phyloP scores from a whole-genome alignment of 2,113 vertebrate genomes.

The Melanocharis versteri region DNA sequence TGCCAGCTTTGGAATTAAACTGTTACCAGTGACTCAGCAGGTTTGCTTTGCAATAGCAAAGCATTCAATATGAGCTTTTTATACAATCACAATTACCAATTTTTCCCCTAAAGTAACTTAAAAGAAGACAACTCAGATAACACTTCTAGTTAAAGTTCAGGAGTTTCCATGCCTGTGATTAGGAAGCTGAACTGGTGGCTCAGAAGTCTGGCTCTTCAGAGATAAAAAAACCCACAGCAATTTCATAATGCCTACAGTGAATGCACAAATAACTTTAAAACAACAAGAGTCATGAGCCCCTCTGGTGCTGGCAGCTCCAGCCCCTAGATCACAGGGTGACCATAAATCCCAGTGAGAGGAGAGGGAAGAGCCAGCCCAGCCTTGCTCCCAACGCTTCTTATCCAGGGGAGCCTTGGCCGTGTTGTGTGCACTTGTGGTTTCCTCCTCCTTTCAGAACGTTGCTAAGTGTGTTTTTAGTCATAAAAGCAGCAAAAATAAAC shows the following conservation, averaged over 20 bases:
- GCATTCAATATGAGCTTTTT: background rate
- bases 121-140: background rate
- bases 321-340: background rate
- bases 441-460: background rate
- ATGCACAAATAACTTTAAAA: constrained; percentile 7
- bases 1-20: background rate
- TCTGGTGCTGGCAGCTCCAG: background rate
- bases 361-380: background rate
- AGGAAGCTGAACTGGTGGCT: background rate
- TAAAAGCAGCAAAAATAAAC: background rate
- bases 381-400: background rate
- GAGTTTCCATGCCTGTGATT: background rate
- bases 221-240: background rate
- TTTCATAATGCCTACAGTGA: background rate
- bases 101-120: background rate
- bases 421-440: background rate
- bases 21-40: background rate
- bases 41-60: background rate
- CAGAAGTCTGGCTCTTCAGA: background rate
- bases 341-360: background rate
- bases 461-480: background rate
- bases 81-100: background rate
- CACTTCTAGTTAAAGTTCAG: background rate
- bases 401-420: background rate
- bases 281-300: background rate